These are phyloP conservation scores for Luperina testacea DNA, from an alignment of 2,888 invertebrate species.

Conservation along the genomic window DNA sequence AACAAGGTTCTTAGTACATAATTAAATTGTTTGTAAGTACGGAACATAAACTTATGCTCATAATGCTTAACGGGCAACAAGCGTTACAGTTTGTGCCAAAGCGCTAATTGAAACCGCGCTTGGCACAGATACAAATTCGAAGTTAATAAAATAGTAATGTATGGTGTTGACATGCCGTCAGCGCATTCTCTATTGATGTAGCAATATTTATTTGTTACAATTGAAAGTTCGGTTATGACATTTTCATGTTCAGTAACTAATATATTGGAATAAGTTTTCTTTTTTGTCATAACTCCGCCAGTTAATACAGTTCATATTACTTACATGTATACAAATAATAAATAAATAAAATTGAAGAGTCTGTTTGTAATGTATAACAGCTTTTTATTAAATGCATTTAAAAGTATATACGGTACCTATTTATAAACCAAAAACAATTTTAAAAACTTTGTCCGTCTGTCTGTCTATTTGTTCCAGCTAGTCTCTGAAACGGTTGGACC, in stretches of 20 bases:
- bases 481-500: neutral
- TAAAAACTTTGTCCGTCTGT: neutral
- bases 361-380: neutral
- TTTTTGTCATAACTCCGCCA: neutral
- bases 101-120: constrained; percentile 57
- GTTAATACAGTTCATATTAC: neutral
- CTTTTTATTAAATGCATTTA: neutral
- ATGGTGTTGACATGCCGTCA: constrained; percentile 35
- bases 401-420: neutral
- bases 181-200: constrained; percentile 13
- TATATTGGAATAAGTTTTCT: neutral
- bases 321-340: neutral
- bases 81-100: constrained; percentile 49
- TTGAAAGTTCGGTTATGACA: neutral
- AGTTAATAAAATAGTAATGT: constrained; percentile 51
- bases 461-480: neutral
- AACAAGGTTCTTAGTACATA: constrained; percentile 15
- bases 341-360: neutral
- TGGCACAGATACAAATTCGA: constrained; percentile 45
- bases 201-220: neutral
- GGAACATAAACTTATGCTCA: constrained; percentile 43
- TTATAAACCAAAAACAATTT: neutral
- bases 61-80: constrained; percentile 42
- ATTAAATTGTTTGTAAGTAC: constrained; percentile 34
- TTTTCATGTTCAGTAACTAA: neutral